These are phyloP conservation scores for Ectropis crepuscularia DNA, from an alignment of 2,888 invertebrate genomes.

Conservation along the genomic window DNA sequence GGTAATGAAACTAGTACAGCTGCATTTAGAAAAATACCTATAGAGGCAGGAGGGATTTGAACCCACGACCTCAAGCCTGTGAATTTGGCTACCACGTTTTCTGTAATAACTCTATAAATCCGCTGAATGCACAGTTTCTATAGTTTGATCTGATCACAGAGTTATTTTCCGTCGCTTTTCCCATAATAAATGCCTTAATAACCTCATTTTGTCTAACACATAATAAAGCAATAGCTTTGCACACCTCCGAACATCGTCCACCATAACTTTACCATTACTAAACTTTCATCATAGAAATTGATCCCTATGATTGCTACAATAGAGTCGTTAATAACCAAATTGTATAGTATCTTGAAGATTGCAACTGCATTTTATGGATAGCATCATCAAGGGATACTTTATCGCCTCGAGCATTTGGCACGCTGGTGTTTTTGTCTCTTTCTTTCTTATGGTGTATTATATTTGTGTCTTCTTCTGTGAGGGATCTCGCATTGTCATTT, in stretches of 20 bases:
- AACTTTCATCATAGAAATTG: constrained; percentile 21
- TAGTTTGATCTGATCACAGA: background rate
- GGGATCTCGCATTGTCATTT: constrained; percentile 74
- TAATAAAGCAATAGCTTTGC: constrained; percentile 70
- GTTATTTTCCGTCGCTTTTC: constrained; percentile 19
- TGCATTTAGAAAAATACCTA: too few relatives aligned
- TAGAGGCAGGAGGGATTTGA: too few relatives aligned
- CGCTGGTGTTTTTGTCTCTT: constrained; percentile 50
- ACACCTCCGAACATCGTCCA: constrained; percentile 49
- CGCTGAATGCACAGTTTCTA: background rate
- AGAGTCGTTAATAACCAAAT: constrained; percentile 40
- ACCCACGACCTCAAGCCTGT: too few relatives aligned
- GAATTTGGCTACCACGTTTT: too few relatives aligned
- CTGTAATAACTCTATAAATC: background rate
- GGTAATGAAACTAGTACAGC: too few relatives aligned
- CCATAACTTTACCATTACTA: constrained; percentile 38
- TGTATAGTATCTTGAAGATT: constrained; percentile 13
- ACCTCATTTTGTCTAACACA: constrained; percentile 71
- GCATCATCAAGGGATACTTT: constrained; percentile 67
- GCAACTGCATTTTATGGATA: constrained; percentile 59
- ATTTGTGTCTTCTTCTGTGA: constrained; percentile 49
- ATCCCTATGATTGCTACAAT: constrained; percentile 48
- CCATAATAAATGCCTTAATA: constrained; percentile 64
- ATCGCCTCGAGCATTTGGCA: constrained; percentile 67
- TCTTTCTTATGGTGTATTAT: constrained; percentile 40